Evolutionary conservation across 2,113 vertebrate species (phyloP).

Genomic region (Rhynchomys soricoides): DNA sequence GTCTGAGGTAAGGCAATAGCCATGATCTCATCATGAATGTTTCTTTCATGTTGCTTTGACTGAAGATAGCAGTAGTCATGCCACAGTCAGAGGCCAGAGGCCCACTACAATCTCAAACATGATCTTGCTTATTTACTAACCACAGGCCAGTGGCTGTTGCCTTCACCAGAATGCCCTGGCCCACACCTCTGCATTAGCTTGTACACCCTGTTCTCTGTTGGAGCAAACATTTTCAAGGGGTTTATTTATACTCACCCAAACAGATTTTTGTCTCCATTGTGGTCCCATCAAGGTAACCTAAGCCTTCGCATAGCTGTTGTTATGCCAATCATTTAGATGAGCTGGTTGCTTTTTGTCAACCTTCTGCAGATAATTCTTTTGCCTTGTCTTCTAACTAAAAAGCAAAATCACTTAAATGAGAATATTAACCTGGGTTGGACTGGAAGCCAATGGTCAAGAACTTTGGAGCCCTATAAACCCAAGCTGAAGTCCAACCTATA

Average conservation of each 20-base stretch:
- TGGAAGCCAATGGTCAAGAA: background rate
- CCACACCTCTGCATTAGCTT: background rate
- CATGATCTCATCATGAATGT: background rate
- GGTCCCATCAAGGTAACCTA: background rate
- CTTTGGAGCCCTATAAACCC: background rate
- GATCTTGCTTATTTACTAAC: background rate
- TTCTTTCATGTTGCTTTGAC: background rate
- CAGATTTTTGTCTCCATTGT: background rate
- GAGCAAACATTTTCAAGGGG: background rate
- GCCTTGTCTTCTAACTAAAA: background rate
- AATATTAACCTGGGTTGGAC: background rate
- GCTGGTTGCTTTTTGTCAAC: background rate
- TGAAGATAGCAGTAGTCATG: background rate
- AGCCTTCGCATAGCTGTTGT: background rate
- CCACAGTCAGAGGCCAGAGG: background rate
- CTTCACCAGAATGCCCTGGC: background rate
- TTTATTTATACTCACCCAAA: background rate
- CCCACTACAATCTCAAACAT: background rate
- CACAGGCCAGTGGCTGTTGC: background rate
- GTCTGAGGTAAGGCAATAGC: background rate
- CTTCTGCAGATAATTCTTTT: background rate
- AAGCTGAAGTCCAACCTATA: background rate
- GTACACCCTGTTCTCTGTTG: background rate
- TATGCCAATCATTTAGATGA: background rate
- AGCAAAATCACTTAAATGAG: background rate